phyloP scores from a whole-genome alignment of 1,140 invertebrate genomes.

The Diorhabda elongata region DNA sequence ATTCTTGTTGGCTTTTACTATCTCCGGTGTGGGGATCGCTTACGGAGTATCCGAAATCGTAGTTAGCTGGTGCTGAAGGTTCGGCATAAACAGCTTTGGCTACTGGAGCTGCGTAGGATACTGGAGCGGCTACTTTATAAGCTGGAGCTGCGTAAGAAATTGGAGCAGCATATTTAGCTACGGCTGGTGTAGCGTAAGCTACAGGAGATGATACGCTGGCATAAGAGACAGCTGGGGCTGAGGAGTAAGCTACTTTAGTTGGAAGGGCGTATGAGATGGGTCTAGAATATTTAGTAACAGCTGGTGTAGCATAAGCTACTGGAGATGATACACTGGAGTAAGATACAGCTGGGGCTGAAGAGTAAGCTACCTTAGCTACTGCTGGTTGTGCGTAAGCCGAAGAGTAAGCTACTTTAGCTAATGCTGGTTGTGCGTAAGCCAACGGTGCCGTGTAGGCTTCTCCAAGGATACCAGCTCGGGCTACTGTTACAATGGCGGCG shows the following conservation, averaged over 20 bases:
- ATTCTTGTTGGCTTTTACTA: constrained; percentile 33
- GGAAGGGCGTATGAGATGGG: constrained; percentile 26
- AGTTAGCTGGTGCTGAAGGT: constrained; percentile 50
- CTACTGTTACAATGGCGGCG: constrained; percentile 12
- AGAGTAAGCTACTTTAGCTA: neutral
- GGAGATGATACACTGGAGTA: neutral
- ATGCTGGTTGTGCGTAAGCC: constrained; percentile 25
- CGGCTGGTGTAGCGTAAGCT: constrained; percentile 15
- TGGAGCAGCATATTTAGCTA: constrained; percentile 12
- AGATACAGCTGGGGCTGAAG: constrained; percentile 4
- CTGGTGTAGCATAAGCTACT: constrained; percentile 1
- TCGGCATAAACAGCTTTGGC: constrained; percentile 39
- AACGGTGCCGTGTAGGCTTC: constrained; percentile 39
- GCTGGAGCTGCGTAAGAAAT: constrained; percentile 5
- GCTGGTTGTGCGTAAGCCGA: neutral
- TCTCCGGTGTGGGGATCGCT: constrained; percentile 16
- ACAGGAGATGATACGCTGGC: constrained; percentile 34
- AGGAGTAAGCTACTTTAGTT: constrained; percentile 28
- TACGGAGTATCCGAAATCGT: constrained; percentile 11
- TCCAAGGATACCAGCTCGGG: constrained; percentile 16
- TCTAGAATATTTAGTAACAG: constrained; percentile 23
- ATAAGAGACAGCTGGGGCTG: constrained; percentile 48
- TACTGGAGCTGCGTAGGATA: constrained; percentile 9
- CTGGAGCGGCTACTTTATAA: neutral
- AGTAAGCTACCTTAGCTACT: neutral